Evolutionary conservation across 1,140 invertebrate genomes (phyloP).

Genomic region (Drosophila pectinifera): DNA sequence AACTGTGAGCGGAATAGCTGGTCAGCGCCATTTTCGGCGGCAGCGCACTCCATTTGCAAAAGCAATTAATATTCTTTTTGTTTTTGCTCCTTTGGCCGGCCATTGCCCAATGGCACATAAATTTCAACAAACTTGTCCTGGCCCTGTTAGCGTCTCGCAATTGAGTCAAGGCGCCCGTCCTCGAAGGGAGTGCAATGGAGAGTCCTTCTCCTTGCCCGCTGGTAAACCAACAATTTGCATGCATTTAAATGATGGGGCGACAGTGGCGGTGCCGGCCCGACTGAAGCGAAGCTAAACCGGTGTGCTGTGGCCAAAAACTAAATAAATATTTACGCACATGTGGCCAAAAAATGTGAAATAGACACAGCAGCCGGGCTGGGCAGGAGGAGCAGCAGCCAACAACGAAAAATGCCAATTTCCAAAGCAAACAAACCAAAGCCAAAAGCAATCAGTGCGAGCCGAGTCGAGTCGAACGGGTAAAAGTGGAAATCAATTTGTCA

Average conservation of each 20-base stretch:
- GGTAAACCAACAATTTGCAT: conserved; percentile 69
- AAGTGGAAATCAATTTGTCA: conserved; percentile 82
- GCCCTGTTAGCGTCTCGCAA: conserved; percentile 54
- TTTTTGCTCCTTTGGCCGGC: conserved; percentile 41
- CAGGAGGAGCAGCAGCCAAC: conserved; percentile 7
- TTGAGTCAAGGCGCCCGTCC: conserved; percentile 41
- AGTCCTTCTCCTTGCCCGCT: conserved; percentile 3
- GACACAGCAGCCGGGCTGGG: conserved; percentile 32
- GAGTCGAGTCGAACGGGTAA: conserved; percentile 51
- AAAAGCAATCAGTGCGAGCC: conserved; percentile 72
- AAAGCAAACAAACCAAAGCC: conserved; percentile 73
- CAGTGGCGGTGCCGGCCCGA: conserved; percentile 23
- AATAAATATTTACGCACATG: conserved; percentile 80
- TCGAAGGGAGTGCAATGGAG: not conserved
- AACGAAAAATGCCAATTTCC: conserved; percentile 69
- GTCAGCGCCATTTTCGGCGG: conserved; percentile 63
- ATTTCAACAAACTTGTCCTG: conserved; percentile 67
- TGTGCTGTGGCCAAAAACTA: conserved; percentile 65
- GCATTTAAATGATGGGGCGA: conserved; percentile 73
- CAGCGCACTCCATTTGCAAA: conserved; percentile 75
- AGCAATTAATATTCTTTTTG: conserved; percentile 74
- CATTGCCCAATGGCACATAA: conserved; percentile 72
- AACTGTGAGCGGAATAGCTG: conserved; percentile 40
- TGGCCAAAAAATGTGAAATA: conserved; percentile 76
- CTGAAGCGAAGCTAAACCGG: conserved; percentile 46